Evolutionary conservation across 2,113 vertebrate species (phyloP).

Genomic region (Hassar affinis): DNA sequence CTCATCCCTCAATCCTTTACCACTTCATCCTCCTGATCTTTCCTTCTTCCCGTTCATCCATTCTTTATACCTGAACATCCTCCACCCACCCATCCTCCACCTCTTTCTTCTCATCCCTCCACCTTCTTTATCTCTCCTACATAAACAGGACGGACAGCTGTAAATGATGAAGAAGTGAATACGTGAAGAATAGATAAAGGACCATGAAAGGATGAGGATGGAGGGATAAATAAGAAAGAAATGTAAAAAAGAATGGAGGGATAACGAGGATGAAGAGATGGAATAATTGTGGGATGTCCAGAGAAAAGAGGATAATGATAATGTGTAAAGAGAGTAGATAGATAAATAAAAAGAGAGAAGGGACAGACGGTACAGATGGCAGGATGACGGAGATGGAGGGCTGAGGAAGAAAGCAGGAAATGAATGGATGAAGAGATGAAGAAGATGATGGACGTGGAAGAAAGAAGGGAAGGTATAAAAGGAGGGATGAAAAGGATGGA

Average conservation of each 20-base stretch:
- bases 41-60: not conserved
- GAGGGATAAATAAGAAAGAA: not conserved
- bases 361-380: too few relatives aligned
- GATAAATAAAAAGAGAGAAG: not conserved
- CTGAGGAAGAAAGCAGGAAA: not conserved
- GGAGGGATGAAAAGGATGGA: not conserved
- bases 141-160: not conserved
- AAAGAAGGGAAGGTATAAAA: not conserved
- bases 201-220: not conserved
- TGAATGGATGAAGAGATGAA: too few relatives aligned
- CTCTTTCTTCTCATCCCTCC: not conserved
- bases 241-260: not conserved
- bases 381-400: too few relatives aligned
- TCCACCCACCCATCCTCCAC: not conserved
- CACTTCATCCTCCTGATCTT: not conserved
- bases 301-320: not conserved
- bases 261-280: not conserved
- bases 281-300: not conserved
- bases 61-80: not conserved
- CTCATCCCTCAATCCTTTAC: not conserved
- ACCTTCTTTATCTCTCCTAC: not conserved
- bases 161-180: not conserved
- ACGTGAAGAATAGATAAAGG: not conserved
- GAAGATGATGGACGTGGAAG: not conserved
- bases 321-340: not conserved